Base-by-base conservation (phyloP, 2,888 invertebrate genomes). In the Calliopum simillimum region DNA sequence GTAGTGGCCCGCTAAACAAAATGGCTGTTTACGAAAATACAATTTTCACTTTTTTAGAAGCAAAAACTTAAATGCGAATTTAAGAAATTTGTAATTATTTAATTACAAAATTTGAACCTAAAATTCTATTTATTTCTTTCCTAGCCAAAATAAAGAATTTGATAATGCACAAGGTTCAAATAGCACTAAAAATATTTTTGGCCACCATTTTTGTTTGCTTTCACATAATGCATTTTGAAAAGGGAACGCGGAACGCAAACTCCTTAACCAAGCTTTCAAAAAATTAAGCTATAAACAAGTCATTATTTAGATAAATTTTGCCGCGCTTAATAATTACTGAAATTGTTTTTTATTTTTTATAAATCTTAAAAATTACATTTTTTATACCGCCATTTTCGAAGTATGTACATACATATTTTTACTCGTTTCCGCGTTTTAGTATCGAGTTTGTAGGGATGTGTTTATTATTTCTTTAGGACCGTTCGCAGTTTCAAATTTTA, bases 91-190 rank as follows among this genome's bases (percentile, higher is more conserved):
- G 5, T 4, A 11, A 21, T 4, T 2, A 11, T 53, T 53, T 16
- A 49, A 21, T n/a, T 53, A 21, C 12, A 13, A 21, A 53, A 53
- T 21, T 33, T 12, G 12, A 23, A 53, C 33, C 19, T 23, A 1
- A 59, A n/a, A 16, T 59, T 93, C 94, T 59, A 87, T 96, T 59
- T 91, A 94, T 33, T 33, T 33, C 8, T 33, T 69, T 95, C 96
- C 85, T n/a, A n/a, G n/a, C n/a, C n/a, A n/a, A 95, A 96, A 81
- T 97, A 97, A 84, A 95, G 96, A 78, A 94, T 91, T 0, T 58
- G 1, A 5, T 56, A 23, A 14, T 41, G 4, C 33, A 59, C 13
- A 58, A 21, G 25, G n/a, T 51, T 51, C 56, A 33, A 33, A 41
- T 16, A 41, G 16, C 59, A 59, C 12, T 59, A 33, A 33, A 33